Conservation (phyloP, 2,797 vertebrate species). For the Macroramphosus scolopax region DNA sequence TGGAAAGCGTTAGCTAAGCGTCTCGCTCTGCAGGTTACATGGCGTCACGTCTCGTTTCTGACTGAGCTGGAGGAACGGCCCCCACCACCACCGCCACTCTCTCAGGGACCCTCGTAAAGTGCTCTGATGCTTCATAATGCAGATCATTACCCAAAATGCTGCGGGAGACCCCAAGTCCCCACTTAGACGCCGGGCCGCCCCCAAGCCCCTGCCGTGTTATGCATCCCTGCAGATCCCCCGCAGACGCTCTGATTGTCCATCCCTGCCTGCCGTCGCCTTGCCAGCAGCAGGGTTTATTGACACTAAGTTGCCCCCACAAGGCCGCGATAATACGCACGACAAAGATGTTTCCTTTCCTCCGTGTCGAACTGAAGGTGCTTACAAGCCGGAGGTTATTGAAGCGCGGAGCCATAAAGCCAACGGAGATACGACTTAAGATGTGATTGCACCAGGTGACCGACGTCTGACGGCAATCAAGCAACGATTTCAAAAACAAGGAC, state of each 20-base stretch:
- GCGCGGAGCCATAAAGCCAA: conserved; percentile 65
- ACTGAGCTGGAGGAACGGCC: conserved; percentile 41
- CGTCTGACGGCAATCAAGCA: conserved; percentile 66
- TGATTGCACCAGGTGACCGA: conserved; percentile 63
- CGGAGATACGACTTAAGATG: conserved; percentile 62
- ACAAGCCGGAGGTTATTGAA: conserved; percentile 64
- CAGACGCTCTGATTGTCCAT: conserved; percentile 73
- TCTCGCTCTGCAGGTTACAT: conserved; percentile 57
- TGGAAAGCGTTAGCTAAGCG: conserved; percentile 57
- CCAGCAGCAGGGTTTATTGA: conserved; percentile 68
- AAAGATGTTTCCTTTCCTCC: conserved; percentile 56
- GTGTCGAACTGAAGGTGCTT: conserved; percentile 62
- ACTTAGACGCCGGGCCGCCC: conserved; percentile 58
- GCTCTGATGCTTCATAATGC: conserved; percentile 77
- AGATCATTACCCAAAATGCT: conserved; percentile 77
- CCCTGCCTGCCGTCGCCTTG: conserved; percentile 54
- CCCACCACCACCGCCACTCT: conserved; percentile 40
- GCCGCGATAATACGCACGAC: conserved; percentile 62
- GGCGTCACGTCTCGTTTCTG: conserved; percentile 64
- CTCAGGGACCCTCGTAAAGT: conserved; percentile 74
- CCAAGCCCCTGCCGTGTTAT: conserved; percentile 65
- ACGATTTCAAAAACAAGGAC: conserved; percentile 62
- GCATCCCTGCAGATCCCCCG: conserved; percentile 62
- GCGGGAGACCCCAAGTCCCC: conserved; percentile 68
- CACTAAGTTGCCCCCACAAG: conserved; percentile 75